phyloP scores from a whole-genome alignment of 2,797 vertebrate species.

The Holocentrus rufus region DNA sequence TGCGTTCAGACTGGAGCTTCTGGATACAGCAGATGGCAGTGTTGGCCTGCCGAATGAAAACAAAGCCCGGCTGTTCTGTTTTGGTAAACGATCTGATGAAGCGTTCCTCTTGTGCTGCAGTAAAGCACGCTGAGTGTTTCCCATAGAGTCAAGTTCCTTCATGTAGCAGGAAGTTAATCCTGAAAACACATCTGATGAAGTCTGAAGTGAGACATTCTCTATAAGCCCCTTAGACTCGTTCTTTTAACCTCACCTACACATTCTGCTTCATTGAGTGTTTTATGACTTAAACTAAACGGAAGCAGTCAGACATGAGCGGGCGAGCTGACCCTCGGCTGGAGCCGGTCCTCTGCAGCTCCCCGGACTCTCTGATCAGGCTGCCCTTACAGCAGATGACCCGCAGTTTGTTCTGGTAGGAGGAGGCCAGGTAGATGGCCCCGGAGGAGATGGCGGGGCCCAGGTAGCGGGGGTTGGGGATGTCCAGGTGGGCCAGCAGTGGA shows the following conservation, averaged over 20 bases:
- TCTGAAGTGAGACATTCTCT: no score
- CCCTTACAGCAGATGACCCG: slow-evolving; percentile 98
- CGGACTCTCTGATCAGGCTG: slow-evolving; percentile 89
- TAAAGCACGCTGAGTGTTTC: background rate
- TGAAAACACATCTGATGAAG: no score
- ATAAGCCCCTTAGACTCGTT: no score
- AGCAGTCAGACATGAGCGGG: background rate
- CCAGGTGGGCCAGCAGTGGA: slow-evolving; percentile 87
- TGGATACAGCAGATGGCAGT: slow-evolving; percentile 55
- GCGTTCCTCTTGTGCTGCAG: background rate
- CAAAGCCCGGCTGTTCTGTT: no score
- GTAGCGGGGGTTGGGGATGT: slow-evolving; percentile 91
- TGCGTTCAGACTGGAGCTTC: background rate
- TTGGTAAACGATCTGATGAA: background rate
- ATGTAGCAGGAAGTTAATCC: no score
- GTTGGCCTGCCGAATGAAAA: slow-evolving; percentile 5
- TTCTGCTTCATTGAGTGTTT: no score
- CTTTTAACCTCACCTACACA: no score
- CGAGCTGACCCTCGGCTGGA: slow-evolving; percentile 85
- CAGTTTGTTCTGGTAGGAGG: slow-evolving; percentile 97
- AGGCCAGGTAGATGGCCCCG: slow-evolving; percentile 91
- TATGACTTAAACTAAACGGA: background rate
- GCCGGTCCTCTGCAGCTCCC: slow-evolving; percentile 86
- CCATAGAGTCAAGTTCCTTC: no score
- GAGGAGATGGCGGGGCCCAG: slow-evolving; percentile 97